These are phyloP conservation scores for Tupaia tana DNA, from an alignment of 2,113 vertebrate species.

Conservation along the genomic window DNA sequence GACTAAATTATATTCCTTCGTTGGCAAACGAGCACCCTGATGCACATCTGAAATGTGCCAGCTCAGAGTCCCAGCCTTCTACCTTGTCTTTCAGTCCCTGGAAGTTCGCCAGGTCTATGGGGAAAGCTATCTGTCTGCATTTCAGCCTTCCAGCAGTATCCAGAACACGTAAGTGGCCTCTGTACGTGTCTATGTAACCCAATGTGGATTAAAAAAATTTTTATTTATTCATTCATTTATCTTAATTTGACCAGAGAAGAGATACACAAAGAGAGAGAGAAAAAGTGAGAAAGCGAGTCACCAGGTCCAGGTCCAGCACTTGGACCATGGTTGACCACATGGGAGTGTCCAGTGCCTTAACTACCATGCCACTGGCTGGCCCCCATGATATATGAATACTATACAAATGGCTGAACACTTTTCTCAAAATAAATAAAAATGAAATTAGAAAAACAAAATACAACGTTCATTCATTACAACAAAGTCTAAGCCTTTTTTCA, in stretches of 20 bases:
- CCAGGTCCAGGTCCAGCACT: too few species aligned
- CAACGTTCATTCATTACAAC: background rate
- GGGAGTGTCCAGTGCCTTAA: too few species aligned
- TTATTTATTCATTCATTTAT: too few species aligned
- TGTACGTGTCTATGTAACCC: background rate
- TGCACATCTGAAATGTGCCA: background rate
- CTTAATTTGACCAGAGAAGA: too few species aligned
- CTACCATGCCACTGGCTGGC: too few species aligned
- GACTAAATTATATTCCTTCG: background rate
- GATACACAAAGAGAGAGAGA: too few species aligned
- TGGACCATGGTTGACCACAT: too few species aligned
- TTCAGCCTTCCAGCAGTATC: background rate
- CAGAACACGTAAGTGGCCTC: conserved; percentile 17
- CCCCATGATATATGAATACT: background rate
- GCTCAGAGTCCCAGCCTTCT: background rate
- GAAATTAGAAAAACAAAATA: background rate
- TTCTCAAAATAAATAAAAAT: background rate
- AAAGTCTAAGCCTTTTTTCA: background rate
- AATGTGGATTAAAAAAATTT: background rate
- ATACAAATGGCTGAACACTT: background rate
- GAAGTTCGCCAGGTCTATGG: background rate
- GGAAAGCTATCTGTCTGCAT: conserved; percentile 52
- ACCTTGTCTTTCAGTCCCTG: conserved; percentile 10
- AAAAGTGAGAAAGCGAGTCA: too few species aligned
- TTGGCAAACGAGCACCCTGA: background rate